phyloP scores from a whole-genome alignment of 2,888 invertebrate species.

The Camptogramma bilineatum region DNA sequence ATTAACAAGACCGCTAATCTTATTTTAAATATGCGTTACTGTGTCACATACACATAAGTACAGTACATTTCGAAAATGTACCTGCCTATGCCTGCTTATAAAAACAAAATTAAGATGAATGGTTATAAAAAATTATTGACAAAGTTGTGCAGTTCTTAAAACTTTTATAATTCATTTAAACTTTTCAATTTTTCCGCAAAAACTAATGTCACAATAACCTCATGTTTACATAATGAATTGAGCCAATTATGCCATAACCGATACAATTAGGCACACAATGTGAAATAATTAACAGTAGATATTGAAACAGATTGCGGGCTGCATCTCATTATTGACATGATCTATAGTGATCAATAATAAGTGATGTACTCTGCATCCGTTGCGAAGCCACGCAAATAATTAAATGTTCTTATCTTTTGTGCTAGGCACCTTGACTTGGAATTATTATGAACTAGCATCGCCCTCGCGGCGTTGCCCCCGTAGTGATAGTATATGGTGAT shows the following conservation, averaged over 20 bases:
- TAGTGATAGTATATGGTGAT: no score
- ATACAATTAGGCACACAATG: constrained; percentile 46
- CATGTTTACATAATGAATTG: constrained; percentile 29
- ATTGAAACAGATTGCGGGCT: constrained; percentile 44
- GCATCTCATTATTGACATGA: constrained; percentile 18
- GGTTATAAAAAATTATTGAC: constrained; percentile 4
- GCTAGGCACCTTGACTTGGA: no score
- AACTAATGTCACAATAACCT: constrained; percentile 14
- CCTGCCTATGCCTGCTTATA: not conserved
- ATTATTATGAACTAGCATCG: no score
- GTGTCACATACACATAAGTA: no score
- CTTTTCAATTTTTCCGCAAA: constrained; percentile 11
- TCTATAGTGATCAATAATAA: not conserved
- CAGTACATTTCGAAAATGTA: not conserved
- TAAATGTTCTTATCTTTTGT: no score
- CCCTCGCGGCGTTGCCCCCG: no score
- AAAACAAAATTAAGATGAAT: not conserved
- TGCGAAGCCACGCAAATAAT: no score
- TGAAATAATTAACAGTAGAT: constrained; percentile 44
- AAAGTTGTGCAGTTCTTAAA: not conserved
- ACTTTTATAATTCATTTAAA: constrained; percentile 9
- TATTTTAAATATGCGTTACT: no score
- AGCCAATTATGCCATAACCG: constrained; percentile 28
- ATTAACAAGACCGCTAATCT: no score
- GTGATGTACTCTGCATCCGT: no score